Percentiles rank a stretch among this genome's conserved stretches.
These are phyloP conservation scores for Penaeus chinensis DNA, from an alignment of 1,140 invertebrate genomes.

Conservation along the genomic window DNA sequence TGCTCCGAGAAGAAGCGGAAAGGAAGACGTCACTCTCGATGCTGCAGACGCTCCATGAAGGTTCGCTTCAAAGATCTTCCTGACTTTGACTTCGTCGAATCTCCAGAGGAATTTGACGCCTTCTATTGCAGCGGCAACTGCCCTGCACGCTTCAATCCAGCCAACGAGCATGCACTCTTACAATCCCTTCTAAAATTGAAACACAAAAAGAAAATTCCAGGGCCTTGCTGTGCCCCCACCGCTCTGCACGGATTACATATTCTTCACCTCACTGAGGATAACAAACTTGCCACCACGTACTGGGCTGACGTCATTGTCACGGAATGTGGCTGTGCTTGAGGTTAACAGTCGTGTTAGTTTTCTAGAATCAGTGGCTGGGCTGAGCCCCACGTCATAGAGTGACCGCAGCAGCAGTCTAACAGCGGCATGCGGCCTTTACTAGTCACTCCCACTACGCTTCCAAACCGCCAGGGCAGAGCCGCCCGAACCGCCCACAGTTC, in stretches of 20 bases:
- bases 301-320: constrained; percentile 54
- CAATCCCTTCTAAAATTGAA: constrained; percentile 43
- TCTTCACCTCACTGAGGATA: constrained; percentile 34
- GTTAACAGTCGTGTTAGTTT: constrained; percentile 4
- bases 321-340: constrained; percentile 52
- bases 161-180: constrained; percentile 49
- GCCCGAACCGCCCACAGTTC: constrained; percentile 12
- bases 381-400: constrained; percentile 28
- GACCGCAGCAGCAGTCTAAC: constrained; percentile 24
- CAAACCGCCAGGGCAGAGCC: constrained; percentile 34
- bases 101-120: constrained; percentile 38
- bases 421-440: constrained; percentile 25
- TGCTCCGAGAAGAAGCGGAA: constrained; percentile 36
- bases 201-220: constrained; percentile 44
- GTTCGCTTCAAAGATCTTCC: constrained; percentile 52
- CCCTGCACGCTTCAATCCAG: constrained; percentile 46
- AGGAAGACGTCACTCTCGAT: constrained; percentile 34
- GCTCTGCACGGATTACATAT: constrained; percentile 42
- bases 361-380: constrained; percentile 26
- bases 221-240: constrained; percentile 50
- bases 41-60: constrained; percentile 52
- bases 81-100: constrained; percentile 45
- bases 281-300: constrained; percentile 46
- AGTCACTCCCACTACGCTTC: constrained; percentile 59
- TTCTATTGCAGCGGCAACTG: constrained; percentile 52